Conservation (phyloP, 2,888 invertebrate species). For the Beris morrisii region DNA sequence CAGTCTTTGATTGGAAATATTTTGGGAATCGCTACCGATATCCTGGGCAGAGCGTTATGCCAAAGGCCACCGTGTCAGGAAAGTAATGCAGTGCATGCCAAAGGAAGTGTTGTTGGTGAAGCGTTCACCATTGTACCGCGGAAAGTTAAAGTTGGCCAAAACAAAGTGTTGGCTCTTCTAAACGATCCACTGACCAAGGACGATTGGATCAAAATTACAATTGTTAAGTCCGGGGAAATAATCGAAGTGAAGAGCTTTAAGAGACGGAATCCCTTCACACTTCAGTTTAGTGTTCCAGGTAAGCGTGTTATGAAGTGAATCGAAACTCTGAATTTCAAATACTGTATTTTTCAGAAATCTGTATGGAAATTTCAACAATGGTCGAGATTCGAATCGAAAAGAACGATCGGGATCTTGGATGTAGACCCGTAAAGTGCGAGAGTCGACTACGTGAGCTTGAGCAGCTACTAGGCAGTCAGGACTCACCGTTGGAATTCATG, state of each 20-base stretch:
- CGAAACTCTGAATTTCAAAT: conserved; percentile 7
- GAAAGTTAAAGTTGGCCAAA: conserved; percentile 66
- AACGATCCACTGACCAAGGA: conserved; percentile 77
- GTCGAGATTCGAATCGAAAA: conserved; percentile 80
- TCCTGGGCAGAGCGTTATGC: conserved; percentile 65
- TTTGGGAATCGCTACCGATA: conserved; percentile 78
- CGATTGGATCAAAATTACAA: conserved; percentile 74
- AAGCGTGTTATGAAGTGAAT: conserved; percentile 38
- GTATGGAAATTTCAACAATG: conserved; percentile 80
- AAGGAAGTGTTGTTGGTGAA: conserved; percentile 49
- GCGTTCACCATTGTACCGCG: conserved; percentile 55
- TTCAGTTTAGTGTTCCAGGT: conserved; percentile 82
- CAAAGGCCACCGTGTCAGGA: conserved; percentile 64
- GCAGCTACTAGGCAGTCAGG: conserved; percentile 74
- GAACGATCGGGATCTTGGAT: conserved; percentile 77
- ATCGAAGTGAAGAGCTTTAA: conserved; percentile 75
- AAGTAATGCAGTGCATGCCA: conserved; percentile 70
- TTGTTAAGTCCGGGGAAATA: conserved; percentile 80
- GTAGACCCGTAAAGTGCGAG: conserved; percentile 86
- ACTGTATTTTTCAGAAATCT: conserved; percentile 61
- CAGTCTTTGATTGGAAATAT: conserved; percentile 82
- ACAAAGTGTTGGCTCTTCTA: conserved; percentile 76
- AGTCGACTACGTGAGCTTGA: conserved; percentile 80
- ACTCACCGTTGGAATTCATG: conserved; percentile 85
- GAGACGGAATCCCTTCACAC: conserved; percentile 78